These are phyloP conservation scores for Puffinus mauretanicus DNA, from an alignment of 2,113 vertebrate genomes.

Conservation along the genomic window DNA sequence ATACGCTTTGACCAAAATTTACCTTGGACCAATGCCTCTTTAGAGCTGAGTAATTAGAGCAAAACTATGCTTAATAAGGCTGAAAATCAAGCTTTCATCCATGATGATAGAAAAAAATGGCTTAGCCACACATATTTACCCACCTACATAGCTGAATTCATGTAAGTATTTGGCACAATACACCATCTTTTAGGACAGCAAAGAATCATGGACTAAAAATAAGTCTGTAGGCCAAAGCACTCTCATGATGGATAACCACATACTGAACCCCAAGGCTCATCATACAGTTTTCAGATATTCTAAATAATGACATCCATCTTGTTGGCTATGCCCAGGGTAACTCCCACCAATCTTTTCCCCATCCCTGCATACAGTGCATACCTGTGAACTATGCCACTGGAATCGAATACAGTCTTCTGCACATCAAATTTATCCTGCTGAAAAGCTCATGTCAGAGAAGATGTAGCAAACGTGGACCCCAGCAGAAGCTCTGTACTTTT, in stretches of 20 bases:
- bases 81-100: background rate
- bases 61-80: background rate
- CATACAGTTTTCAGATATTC: background rate
- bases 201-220: background rate
- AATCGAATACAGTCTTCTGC: background rate
- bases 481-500: background rate
- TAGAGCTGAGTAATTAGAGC: background rate
- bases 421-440: background rate
- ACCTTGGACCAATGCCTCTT: background rate
- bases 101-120: background rate
- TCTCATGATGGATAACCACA: background rate
- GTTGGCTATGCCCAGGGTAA: background rate
- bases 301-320: background rate
- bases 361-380: background rate
- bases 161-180: background rate
- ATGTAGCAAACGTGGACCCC: rapidly evolving
- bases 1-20: background rate
- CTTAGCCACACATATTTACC: background rate
- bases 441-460: background rate
- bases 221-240: background rate
- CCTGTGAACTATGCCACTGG: background rate
- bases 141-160: background rate
- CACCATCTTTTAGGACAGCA: background rate
- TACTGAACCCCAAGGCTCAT: background rate
- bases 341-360: background rate